Conservation (phyloP, 2,113 vertebrate species). For the Andinoacara biseriatus region DNA sequence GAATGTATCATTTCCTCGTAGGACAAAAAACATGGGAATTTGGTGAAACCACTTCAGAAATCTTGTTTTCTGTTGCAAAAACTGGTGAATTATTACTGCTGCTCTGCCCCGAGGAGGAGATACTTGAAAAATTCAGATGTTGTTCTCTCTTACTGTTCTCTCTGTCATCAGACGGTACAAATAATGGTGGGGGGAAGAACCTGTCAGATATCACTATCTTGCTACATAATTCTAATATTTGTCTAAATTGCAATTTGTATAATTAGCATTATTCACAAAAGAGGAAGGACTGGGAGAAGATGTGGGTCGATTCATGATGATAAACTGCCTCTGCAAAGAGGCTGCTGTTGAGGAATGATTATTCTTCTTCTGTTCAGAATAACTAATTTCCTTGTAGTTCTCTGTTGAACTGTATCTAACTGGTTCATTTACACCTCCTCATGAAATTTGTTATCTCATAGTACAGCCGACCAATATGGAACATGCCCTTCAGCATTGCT, state of each 20-base stretch:
- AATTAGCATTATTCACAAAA: constrained; percentile 37
- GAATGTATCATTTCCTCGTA: constrained; percentile 17
- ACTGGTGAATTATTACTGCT: constrained; percentile 45
- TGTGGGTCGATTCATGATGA: constrained; percentile 13
- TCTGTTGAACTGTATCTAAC: constrained; percentile 48
- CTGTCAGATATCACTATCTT: not conserved
- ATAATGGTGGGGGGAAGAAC: not conserved
- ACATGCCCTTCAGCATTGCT: constrained; percentile 47
- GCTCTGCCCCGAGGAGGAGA: constrained; percentile 41
- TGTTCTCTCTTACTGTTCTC: constrained; percentile 20
- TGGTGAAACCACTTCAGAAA: constrained; percentile 24
- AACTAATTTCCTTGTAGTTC: constrained; percentile 39
- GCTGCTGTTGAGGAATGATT: constrained; percentile 50
- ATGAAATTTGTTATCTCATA: constrained; percentile 55
- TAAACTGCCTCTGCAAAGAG: constrained; percentile 26
- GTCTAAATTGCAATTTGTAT: constrained; percentile 14
- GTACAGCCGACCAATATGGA: constrained; percentile 41
- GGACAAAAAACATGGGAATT: constrained; percentile 15
- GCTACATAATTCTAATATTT: not conserved
- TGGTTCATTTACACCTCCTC: constrained; percentile 51
- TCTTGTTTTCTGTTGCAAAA: constrained; percentile 32
- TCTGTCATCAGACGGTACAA: not conserved
- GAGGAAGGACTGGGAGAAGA: constrained; percentile 5
- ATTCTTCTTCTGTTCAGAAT: constrained; percentile 45
- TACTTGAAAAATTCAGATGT: constrained; percentile 47